phyloP scores from a whole-genome alignment of 2,113 vertebrate species.

The Sinocyclocheilus rhinocerous region DNA sequence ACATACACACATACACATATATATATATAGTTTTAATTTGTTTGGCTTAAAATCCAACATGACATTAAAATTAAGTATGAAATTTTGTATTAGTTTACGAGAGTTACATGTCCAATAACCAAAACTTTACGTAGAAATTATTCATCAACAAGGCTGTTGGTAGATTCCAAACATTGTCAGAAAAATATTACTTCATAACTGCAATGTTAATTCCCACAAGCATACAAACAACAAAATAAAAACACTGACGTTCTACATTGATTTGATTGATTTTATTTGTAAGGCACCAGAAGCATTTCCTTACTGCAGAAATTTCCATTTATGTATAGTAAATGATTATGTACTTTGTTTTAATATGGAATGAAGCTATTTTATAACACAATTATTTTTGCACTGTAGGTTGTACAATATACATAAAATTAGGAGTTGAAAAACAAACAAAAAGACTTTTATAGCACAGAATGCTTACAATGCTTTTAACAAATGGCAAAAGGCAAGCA shows the following conservation, averaged over 20 bases:
- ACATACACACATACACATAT: too few relatives aligned
- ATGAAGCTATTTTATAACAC: constrained; percentile 68
- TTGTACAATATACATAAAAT: constrained; percentile 70
- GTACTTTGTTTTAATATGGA: constrained; percentile 65
- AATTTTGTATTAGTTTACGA: too few relatives aligned
- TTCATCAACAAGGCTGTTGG: background rate
- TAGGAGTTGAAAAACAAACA: constrained; percentile 45
- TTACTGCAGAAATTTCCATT: constrained; percentile 82
- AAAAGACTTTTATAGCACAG: constrained; percentile 72
- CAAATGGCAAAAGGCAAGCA: constrained; percentile 47
- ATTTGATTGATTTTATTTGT: constrained; percentile 77
- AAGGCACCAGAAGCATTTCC: constrained; percentile 84
- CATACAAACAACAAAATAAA: background rate
- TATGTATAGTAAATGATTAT: constrained; percentile 68
- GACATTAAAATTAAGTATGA: background rate
- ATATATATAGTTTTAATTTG: background rate
- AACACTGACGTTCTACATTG: constrained; percentile 37
- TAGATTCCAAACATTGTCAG: background rate
- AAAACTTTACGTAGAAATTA: too few relatives aligned
- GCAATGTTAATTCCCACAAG: background rate
- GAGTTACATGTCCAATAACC: too few relatives aligned
- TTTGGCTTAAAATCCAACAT: background rate
- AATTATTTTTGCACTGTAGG: constrained; percentile 69
- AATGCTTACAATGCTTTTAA: constrained; percentile 62
- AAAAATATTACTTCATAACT: background rate